Evolutionary conservation across 2,113 vertebrate genomes (phyloP).

Genomic region (Peromyscus californicus): DNA sequence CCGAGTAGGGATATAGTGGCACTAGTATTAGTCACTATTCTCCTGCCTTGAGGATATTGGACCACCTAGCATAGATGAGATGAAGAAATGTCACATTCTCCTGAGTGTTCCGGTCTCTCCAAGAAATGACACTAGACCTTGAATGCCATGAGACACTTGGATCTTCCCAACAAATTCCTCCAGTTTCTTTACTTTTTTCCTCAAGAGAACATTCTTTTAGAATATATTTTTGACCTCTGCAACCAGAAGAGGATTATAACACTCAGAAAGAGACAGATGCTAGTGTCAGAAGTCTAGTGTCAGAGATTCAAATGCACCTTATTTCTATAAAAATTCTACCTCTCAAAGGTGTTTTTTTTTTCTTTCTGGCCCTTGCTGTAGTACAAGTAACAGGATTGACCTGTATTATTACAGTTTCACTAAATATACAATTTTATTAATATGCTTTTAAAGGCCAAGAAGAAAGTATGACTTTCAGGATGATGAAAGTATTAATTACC

Average conservation of each 20-base stretch:
- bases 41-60: background rate
- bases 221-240: constrained; percentile 11
- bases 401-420: background rate
- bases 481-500: constrained; percentile 44
- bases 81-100: background rate
- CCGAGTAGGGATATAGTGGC: background rate
- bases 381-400: background rate
- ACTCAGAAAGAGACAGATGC: background rate
- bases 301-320: constrained; percentile 20
- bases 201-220: background rate
- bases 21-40: background rate
- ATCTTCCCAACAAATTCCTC: background rate
- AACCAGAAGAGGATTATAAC: background rate
- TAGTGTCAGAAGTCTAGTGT: constrained; percentile 5
- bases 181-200: background rate
- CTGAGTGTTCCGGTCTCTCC: background rate
- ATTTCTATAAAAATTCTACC: constrained; percentile 59
- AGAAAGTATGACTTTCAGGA: constrained; percentile 1
- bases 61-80: constrained; percentile 8
- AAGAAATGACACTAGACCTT: background rate
- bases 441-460: constrained; percentile 30
- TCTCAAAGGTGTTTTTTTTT: constrained; percentile 7
- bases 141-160: background rate
- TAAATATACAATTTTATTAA: constrained; percentile 55
- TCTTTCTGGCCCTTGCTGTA: background rate